These are phyloP conservation scores for Drosophila acutilabella DNA, from an alignment of 2,888 invertebrate species.

Conservation along the genomic window DNA sequence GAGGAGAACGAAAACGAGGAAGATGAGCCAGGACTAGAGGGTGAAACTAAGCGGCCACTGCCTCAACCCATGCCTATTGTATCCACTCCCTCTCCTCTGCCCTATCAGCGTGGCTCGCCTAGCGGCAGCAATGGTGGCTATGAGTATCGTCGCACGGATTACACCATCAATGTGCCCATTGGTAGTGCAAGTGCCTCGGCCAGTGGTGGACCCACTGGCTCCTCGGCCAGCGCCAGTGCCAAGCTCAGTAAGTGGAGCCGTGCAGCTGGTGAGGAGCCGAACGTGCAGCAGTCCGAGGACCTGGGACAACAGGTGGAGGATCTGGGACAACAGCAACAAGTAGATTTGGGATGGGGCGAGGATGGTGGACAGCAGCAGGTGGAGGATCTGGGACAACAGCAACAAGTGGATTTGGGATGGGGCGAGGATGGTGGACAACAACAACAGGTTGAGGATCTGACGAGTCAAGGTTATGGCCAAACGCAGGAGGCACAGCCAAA, in stretches of 20 bases:
- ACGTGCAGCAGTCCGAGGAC: conserved; percentile 53
- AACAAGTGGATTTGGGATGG: conserved; percentile 48
- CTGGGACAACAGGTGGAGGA: conserved; percentile 35
- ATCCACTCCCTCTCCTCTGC: conserved; percentile 49
- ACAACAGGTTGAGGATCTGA: conserved; percentile 55
- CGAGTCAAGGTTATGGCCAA: conserved; percentile 17
- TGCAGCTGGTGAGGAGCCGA: conserved; percentile 59
- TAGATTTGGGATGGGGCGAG: conserved; percentile 43
- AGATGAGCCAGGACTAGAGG: conserved; percentile 81
- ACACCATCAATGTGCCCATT: conserved; percentile 57
- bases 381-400: conserved; percentile 54
- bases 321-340: conserved; percentile 52
- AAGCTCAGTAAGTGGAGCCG: conserved; percentile 56
- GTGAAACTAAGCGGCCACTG: conserved; percentile 51
- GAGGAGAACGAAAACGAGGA: conserved; percentile 80
- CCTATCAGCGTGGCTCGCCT: conserved; percentile 28
- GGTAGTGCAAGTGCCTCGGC: conserved; percentile 58
- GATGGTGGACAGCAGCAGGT: conserved; percentile 50
- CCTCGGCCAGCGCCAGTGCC: conserved; percentile 56
- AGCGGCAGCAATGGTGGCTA: conserved; percentile 35
- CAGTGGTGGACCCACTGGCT: conserved; percentile 54
- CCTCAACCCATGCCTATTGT: conserved; percentile 29
- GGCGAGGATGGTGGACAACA: conserved; percentile 48
- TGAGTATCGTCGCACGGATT: conserved; percentile 65
- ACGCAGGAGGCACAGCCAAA: conserved; percentile 33